Base-by-base conservation (phyloP, 2,888 invertebrate genomes). In the Parthenolecanium corni region DNA sequence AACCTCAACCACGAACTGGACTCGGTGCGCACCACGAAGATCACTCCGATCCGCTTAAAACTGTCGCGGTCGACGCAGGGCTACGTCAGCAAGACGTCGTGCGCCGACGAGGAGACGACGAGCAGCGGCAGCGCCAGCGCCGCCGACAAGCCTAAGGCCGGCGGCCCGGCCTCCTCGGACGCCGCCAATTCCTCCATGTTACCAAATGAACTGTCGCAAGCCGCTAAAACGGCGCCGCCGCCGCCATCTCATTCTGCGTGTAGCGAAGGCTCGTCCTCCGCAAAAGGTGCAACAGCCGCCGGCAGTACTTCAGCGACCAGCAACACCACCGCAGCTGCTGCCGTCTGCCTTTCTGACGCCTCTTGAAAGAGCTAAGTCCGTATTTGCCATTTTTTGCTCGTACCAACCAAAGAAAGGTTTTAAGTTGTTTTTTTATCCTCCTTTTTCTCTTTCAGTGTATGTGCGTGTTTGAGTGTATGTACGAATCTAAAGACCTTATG, bases 11-110 rank as follows among this genome's bases (percentile, higher is more conserved):
- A 69, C 68, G 72, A 73, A 21, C 71, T 79, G 70, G 78, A 79
- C 64, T 80, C 80, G 71, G 77, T 82, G 67, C 79, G 82, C 70
- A 79, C 82, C 66, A 80, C 79, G 64, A 83, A 84, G 76, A 80
- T 83, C 69, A 84, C 85, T 38, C 89, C 89, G 14, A 86, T 91
- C 68, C 82, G 87, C 68, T 81, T 91, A 76, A 91, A 91, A 79
- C 73, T 91, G 68, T 82, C 89, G 54, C 82, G 89, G 67, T 86
- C 84, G 70, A 83, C 86, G 66, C 85, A 86, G 71, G 90, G 90
- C 67, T 85, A 78, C 68, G 75, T 76, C 66, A 77, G 76, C 67
- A 72, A 73, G 57, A 71, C 74, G 40, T 42, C 52, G 62, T 44
- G 46, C 44, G 36, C 47, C 31, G 58, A 49, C 11, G 31, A 58